Percentiles rank a stretch among this genome's conserved stretches.
These are phyloP conservation scores for Zaprionus obscuricornis DNA, from an alignment of 2,888 invertebrate species.

Conservation along the genomic window DNA sequence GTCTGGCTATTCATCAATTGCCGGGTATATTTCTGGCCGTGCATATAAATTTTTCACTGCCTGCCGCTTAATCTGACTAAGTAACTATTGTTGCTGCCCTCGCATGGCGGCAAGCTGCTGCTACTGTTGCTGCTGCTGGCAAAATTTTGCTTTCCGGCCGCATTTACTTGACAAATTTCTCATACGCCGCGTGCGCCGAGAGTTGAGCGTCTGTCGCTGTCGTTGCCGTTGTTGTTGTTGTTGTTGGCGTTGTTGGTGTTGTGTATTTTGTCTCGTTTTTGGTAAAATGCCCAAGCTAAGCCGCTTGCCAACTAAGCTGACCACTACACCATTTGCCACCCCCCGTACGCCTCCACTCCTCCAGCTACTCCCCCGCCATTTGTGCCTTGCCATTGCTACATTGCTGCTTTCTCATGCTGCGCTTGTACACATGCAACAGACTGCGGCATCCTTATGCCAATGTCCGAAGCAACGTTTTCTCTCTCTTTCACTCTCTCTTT, in stretches of 20 bases:
- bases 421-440: slow-evolving; percentile 38
- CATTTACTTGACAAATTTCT: slow-evolving; percentile 64
- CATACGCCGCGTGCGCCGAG: slow-evolving; percentile 69
- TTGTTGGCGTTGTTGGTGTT: slow-evolving; percentile 8
- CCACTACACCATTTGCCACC: slow-evolving; percentile 40
- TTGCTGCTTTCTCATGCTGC: slow-evolving; percentile 6
- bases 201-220: too few relatives aligned
- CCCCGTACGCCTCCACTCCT: neutral
- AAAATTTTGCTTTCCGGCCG: slow-evolving; percentile 56
- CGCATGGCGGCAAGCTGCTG: slow-evolving; percentile 24
- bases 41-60: neutral
- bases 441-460: slow-evolving; percentile 46
- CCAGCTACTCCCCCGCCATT: neutral
- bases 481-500: neutral
- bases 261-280: too few relatives aligned
- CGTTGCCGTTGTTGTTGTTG: slow-evolving; percentile 9
- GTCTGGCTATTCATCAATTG: too few relatives aligned
- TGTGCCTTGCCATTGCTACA: neutral
- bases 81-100: slow-evolving; percentile 10
- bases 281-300: slow-evolving; percentile 65
- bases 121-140: slow-evolving; percentile 29
- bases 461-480: slow-evolving; percentile 36
- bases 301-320: slow-evolving; percentile 74
- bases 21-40: neutral
- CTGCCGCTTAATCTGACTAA: too few relatives aligned